Conservation (phyloP, 2,797 vertebrate genomes). For the Scyliorhinus canicula region DNA sequence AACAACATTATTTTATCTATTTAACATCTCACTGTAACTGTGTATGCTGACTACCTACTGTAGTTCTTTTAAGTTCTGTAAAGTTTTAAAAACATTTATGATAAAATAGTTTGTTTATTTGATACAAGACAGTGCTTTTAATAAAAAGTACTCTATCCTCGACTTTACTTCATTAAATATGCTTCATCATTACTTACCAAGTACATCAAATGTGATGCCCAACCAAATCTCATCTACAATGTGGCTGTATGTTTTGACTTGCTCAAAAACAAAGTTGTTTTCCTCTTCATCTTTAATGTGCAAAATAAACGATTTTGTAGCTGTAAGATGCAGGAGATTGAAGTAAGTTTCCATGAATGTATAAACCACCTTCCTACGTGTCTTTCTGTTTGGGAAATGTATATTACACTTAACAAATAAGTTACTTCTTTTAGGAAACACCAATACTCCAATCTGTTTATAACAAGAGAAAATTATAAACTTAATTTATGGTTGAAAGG, state of each 20-base stretch:
- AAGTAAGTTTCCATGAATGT: not conserved
- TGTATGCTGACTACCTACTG: not conserved
- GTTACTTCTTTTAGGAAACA: not conserved
- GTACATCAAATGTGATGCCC: slow-evolving; percentile 64
- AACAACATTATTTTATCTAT: not conserved
- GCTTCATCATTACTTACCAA: slow-evolving; percentile 64
- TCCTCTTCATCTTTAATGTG: slow-evolving; percentile 75
- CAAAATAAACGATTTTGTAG: slow-evolving; percentile 72
- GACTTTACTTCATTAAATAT: not conserved
- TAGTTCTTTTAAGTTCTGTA: not conserved
- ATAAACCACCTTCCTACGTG: not conserved
- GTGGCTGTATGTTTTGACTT: slow-evolving; percentile 63
- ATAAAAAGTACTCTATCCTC: not conserved
- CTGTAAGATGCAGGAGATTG: slow-evolving; percentile 49
- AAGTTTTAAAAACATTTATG: not conserved
- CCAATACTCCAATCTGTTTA: not conserved
- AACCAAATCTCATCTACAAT: slow-evolving; percentile 74
- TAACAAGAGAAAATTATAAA: not conserved
- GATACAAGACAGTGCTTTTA: not conserved
- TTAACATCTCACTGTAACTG: not conserved
- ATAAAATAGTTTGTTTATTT: not conserved
- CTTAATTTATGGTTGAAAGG: not conserved
- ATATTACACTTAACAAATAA: not conserved
- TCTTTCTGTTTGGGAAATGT: not conserved
- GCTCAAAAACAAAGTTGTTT: slow-evolving; percentile 74